Evolutionary conservation across 2,888 invertebrate genomes (phyloP), one percentile per base, ranked within the genome.

Genomic region (Vesta saturnalis): DNA sequence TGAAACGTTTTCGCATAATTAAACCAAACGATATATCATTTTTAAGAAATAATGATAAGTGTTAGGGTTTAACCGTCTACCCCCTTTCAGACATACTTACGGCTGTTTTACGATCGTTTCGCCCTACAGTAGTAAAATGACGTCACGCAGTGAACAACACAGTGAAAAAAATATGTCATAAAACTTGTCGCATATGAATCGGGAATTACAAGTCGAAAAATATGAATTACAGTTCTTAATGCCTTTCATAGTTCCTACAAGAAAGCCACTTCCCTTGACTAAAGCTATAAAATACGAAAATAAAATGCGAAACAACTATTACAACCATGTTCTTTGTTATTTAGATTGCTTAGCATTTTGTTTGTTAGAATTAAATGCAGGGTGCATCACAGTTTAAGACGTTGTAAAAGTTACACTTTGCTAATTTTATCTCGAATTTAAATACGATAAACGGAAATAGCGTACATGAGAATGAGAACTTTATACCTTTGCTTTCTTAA

Each of bases 151-250:
- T 71, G 74, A 74, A 77, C 72, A 76, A 76, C 75, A 76, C 64
- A 73, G 70, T 70, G 69, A 73, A 77, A 78, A 64, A 78, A 77
- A 75, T 74, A 73, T 67, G 76, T 67, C 79, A 75, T 70, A 69
- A 79, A 79, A 74, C 73, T 78, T 77, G 79, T 81, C 79, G 80
- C 78, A 71, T 79, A 77, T 75, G 81, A 79, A 81, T 80, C 79
- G 77, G 65, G 77, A 80, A 81, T 79, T 80, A 81, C 80, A 77
- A 79, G 77, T 78, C 76, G 77, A 79, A 80, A 39, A 80, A 78
- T 80, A 79, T 79, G 79, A 79, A 78, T 80, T 79, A 80, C 75
- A 76, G 72, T 69, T 76, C 74, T 79, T 80, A 79, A 79, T 76
- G 77, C 74, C 72, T 74, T 72, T 74, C 72, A 72, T 65, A 73